Conservation (phyloP, 2,113 vertebrate species). For the Caranx melampygus region DNA sequence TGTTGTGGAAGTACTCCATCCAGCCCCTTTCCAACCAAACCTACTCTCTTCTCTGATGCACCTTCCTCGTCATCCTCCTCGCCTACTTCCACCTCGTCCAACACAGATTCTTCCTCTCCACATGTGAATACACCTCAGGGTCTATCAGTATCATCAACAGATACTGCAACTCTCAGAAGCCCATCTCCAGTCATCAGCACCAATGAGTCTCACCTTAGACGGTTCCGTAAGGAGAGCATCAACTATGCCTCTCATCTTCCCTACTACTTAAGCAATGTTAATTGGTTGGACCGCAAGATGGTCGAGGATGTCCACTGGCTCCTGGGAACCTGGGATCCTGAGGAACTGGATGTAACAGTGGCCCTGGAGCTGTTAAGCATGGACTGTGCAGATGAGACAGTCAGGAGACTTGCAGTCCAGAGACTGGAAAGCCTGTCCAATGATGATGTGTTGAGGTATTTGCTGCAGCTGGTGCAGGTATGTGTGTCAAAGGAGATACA, state of each 20-base stretch:
- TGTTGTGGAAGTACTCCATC: not conserved
- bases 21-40: not conserved
- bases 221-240: constrained; percentile 74
- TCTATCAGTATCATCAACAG: not conserved
- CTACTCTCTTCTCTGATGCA: not conserved
- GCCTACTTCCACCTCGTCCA: not conserved
- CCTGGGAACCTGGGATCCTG: constrained; percentile 74
- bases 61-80: constrained; percentile 1
- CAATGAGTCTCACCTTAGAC: constrained; percentile 47
- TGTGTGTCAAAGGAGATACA: not conserved
- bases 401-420: constrained; percentile 80
- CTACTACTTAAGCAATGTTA: constrained; percentile 77
- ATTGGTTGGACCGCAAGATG: constrained; percentile 77
- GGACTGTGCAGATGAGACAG: constrained; percentile 80
- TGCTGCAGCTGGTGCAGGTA: constrained; percentile 87
- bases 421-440: constrained; percentile 82
- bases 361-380: constrained; percentile 84
- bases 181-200: not conserved
- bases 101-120: not conserved
- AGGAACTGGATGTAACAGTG: constrained; percentile 79
- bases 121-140: not conserved
- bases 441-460: constrained; percentile 82
- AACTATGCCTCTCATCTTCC: constrained; percentile 79
- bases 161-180: not conserved
- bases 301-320: constrained; percentile 85